phyloP scores from a whole-genome alignment of 64 coral and sea anemone species.

The Trachythela sp. region DNA sequence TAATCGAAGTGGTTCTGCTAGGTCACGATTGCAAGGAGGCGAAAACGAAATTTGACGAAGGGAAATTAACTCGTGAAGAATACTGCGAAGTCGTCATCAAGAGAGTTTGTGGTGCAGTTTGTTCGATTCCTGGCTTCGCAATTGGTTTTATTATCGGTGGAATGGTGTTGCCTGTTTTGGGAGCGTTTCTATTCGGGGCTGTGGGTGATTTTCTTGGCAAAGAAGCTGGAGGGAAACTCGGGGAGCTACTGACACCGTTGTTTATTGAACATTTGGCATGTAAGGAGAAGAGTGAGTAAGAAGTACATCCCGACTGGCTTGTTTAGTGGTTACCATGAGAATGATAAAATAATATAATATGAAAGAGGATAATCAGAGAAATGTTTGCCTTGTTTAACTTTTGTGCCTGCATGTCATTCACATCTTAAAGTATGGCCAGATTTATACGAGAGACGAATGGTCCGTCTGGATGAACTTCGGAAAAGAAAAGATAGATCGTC shows the following conservation, averaged over 20 bases:
- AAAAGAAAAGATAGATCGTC: no score
- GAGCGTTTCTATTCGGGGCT: slow-evolving; percentile 4
- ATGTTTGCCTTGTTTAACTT: no score
- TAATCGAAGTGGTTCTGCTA: background rate
- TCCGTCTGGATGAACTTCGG: no score
- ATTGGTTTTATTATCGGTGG: slow-evolving; percentile 21
- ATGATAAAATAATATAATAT: no score
- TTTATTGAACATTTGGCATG: background rate
- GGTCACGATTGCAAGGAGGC: slow-evolving; percentile 23
- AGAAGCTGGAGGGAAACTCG: background rate
- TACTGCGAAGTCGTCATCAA: slow-evolving; percentile 13
- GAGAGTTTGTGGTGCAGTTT: slow-evolving; percentile 17
- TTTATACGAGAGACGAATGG: no score
- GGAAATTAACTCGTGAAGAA: slow-evolving; percentile 7
- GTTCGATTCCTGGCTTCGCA: slow-evolving; percentile 17
- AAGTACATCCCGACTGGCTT: no score
- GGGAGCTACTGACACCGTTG: background rate
- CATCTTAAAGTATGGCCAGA: no score
- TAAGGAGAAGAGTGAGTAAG: background rate
- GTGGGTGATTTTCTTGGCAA: slow-evolving; percentile 10
- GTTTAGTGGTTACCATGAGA: no score
- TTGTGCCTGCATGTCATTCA: no score
- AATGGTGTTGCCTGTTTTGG: slow-evolving; percentile 30
- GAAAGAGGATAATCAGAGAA: no score
- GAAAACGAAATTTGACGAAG: background rate